Evolutionary conservation across 2,797 vertebrate genomes (phyloP).

Genomic region (Australoheros facetus): DNA sequence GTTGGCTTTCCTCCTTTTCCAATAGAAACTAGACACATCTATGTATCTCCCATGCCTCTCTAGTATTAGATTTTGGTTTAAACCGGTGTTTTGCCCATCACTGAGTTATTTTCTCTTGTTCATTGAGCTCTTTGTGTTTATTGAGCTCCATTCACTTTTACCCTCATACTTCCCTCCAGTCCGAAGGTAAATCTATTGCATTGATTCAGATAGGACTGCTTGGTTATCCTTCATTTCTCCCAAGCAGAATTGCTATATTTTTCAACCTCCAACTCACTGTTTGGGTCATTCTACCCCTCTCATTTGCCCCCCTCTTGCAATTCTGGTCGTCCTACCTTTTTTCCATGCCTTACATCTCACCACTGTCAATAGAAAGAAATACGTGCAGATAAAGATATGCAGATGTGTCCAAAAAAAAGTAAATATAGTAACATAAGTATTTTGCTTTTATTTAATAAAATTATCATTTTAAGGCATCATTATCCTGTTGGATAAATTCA

Average conservation of each 20-base stretch:
- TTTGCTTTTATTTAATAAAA: not conserved
- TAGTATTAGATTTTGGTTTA: not conserved
- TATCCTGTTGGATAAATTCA: conserved; percentile 12
- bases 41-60: not conserved
- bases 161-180: conserved; percentile 43
- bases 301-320: not conserved
- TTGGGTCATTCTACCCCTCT: conserved; percentile 52
- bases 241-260: conserved; percentile 75
- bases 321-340: not conserved
- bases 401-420: not conserved
- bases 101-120: conserved; percentile 58
- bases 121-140: conserved; percentile 52
- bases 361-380: not conserved
- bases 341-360: not conserved
- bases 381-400: not conserved
- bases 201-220: conserved; percentile 71
- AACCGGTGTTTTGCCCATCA: not conserved
- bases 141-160: conserved; percentile 49
- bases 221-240: conserved; percentile 77
- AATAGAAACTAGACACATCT: conserved; percentile 4
- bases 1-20: not conserved
- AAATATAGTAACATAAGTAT: not conserved
- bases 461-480: conserved; percentile 1
- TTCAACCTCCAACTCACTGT: conserved; percentile 73
- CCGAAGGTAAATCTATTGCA: conserved; percentile 77